Evolutionary conservation across 2,888 invertebrate genomes (phyloP).

Genomic region (Drosophila imparisetae): DNA sequence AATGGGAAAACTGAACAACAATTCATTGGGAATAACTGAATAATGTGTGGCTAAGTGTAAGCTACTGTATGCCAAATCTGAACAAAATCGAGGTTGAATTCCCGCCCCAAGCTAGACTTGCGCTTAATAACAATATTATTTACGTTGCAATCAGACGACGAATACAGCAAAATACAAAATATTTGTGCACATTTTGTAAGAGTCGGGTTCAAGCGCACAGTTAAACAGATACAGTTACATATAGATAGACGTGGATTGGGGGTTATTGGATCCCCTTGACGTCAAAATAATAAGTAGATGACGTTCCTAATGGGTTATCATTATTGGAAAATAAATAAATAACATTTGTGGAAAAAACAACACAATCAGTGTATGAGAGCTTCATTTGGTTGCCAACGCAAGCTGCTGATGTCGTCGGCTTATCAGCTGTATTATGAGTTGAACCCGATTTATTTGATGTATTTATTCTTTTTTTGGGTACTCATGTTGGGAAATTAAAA

Average conservation of each 20-base stretch:
- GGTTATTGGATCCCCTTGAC: slow-evolving; percentile 25
- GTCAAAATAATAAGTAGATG: slow-evolving; percentile 14
- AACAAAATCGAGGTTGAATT: not conserved
- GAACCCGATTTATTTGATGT: slow-evolving; percentile 23
- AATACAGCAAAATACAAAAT: slow-evolving; percentile 24
- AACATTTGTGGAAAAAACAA: slow-evolving; percentile 5
- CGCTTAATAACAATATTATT: slow-evolving; percentile 8
- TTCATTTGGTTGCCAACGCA: slow-evolving; percentile 32
- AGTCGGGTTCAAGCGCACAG: slow-evolving; percentile 43
- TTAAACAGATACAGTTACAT: slow-evolving; percentile 16
- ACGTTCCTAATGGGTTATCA: slow-evolving; percentile 39
- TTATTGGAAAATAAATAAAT: slow-evolving; percentile 36
- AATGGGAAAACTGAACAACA: not conserved
- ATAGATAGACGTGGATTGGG: not conserved
- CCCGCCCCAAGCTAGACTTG: not conserved
- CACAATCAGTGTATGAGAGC: not conserved
- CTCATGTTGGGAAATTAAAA: slow-evolving; percentile 26
- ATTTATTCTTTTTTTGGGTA: not conserved
- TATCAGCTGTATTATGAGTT: slow-evolving; percentile 32
- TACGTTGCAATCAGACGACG: slow-evolving; percentile 8
- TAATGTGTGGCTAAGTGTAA: not conserved
- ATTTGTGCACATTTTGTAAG: slow-evolving; percentile 46
- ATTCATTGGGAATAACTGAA: not conserved
- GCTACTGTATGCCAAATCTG: not conserved
- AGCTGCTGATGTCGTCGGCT: slow-evolving; percentile 1